Conservation (phyloP, 2,797 vertebrate genomes). For the Enteromius argenteus region DNA sequence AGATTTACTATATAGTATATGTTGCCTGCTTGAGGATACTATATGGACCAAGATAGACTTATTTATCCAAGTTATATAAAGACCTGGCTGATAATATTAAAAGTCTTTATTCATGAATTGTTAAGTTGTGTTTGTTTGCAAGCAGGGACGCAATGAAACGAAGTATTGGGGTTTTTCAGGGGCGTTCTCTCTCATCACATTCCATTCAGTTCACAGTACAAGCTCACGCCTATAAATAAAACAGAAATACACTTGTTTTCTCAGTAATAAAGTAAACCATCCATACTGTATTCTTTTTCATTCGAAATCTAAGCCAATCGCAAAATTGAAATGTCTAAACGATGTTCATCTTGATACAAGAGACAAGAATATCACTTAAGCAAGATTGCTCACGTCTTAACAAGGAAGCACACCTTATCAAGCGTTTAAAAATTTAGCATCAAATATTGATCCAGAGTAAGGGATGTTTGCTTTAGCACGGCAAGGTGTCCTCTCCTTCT, state of each 20-base stretch:
- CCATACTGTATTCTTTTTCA: background rate
- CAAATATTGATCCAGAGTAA: constrained; percentile 53
- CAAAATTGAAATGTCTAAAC: background rate
- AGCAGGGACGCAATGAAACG: background rate
- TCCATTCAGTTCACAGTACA: background rate
- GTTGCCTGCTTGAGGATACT: no score
- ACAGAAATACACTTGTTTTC: background rate
- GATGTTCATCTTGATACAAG: background rate
- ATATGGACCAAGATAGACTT: background rate
- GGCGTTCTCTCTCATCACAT: background rate
- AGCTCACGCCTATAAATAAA: background rate
- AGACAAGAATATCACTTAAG: background rate
- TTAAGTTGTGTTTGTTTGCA: background rate
- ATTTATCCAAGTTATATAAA: background rate
- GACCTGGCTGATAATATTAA: background rate
- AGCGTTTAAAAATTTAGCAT: constrained; percentile 48
- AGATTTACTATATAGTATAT: background rate
- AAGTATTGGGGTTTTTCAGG: background rate
- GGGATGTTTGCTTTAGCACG: constrained; percentile 23
- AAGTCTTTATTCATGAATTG: background rate
- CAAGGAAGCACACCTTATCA: constrained; percentile 12
- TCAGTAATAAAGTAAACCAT: background rate
- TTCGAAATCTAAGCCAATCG: background rate
- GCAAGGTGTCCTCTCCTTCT: constrained; percentile 42
- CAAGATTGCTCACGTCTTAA: constrained; percentile 35